Conservation (phyloP, 1,140 invertebrate genomes). For the Aphaenogaster ashmeadi region DNA sequence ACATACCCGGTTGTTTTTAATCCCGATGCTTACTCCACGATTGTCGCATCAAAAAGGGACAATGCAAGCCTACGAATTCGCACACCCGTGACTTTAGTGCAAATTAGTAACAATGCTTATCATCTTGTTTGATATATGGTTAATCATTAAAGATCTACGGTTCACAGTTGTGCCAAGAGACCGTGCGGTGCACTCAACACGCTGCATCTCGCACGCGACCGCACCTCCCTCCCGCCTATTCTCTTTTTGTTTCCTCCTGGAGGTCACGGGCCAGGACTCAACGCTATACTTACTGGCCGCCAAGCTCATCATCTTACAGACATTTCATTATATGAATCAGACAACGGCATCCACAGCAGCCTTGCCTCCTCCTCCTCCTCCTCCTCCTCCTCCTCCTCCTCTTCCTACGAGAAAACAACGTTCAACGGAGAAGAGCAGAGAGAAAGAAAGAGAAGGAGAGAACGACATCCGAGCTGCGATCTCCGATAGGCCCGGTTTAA, state of each 20-base stretch:
- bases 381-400: slow-evolving; percentile 49
- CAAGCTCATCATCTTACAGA: slow-evolving; percentile 84
- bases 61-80: background rate
- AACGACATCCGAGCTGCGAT: slow-evolving; percentile 77
- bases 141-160: slow-evolving; percentile 13
- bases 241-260: slow-evolving; percentile 41
- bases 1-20: slow-evolving; percentile 11
- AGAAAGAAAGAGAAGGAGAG: slow-evolving; percentile 29
- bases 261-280: slow-evolving; percentile 83
- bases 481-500: slow-evolving; percentile 82
- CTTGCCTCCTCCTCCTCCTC: slow-evolving; percentile 66
- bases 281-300: slow-evolving; percentile 84
- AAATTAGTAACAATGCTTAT: slow-evolving; percentile 7
- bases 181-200: slow-evolving; percentile 1
- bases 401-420: slow-evolving; percentile 32
- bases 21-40: background rate
- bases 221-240: slow-evolving; percentile 36
- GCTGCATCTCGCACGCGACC: slow-evolving; percentile 75
- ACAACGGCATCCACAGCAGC: slow-evolving; percentile 78
- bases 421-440: background rate
- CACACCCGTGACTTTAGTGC: background rate
- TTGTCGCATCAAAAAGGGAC: background rate
- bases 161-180: slow-evolving; percentile 38
- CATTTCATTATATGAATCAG: slow-evolving; percentile 86
- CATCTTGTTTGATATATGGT: background rate